A percentile compares a stretch with the other conserved stretches of the same genome.
Conservation (phyloP, 2,113 vertebrate genomes). For the Sinocyclocheilus maitianheensis region DNA sequence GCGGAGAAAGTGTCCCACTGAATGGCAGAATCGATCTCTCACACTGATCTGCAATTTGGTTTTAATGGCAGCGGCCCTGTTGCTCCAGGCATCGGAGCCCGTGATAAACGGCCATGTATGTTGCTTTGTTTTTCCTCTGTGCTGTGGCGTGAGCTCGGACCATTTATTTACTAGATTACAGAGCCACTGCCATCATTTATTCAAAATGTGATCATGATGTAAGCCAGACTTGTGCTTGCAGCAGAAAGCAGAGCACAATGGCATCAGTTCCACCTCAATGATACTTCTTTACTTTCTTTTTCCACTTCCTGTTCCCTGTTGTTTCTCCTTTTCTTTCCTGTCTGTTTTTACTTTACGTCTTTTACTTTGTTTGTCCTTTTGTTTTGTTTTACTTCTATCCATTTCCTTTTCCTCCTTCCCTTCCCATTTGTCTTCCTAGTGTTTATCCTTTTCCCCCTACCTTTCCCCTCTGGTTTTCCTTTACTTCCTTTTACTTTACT, state of each 20-base stretch:
- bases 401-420: background rate
- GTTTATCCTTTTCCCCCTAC: background rate
- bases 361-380: background rate
- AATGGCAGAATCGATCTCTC: constrained; percentile 24
- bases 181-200: background rate
- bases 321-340: background rate
- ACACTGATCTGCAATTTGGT: constrained; percentile 15
- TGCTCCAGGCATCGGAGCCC: background rate
- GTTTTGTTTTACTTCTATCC: background rate
- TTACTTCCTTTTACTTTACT: no score
- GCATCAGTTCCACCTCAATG: background rate
- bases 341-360: background rate
- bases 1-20: background rate
- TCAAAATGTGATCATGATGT: background rate
- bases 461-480: background rate
- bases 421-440: background rate
- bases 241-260: background rate
- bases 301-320: background rate
- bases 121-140: background rate
- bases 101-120: background rate
- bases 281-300: background rate
- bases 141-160: background rate
- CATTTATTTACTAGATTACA: constrained; percentile 5
- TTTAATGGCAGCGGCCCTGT: constrained; percentile 14
- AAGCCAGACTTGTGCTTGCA: background rate